These are phyloP conservation scores for Macrobrachium rosenbergii DNA, from an alignment of 1,140 invertebrate species.

Conservation along the genomic window DNA sequence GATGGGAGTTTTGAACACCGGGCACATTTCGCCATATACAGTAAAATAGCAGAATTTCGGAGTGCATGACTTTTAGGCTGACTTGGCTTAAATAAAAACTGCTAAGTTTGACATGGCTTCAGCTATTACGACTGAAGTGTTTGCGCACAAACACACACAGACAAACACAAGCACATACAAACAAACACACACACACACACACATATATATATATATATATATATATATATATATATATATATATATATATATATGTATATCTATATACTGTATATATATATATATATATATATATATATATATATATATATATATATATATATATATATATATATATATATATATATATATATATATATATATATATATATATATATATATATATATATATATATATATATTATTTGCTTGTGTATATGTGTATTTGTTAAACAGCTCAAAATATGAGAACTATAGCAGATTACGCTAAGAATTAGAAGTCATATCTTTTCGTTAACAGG, in stretches of 20 bases:
- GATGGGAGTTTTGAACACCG: no score
- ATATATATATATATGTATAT: no score
- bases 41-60: no score
- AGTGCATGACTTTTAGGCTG: no score
- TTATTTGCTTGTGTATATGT: not conserved
- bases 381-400: not conserved
- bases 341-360: constrained; percentile 22
- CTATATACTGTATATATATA: no score
- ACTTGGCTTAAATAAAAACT: not conserved
- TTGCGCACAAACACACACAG: not conserved
- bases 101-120: not conserved
- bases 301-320: not conserved
- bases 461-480: no score
- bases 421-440: no score
- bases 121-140: not conserved
- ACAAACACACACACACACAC: not conserved
- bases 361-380: constrained; percentile 6
- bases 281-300: no score
- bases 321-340: not conserved
- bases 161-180: no score
- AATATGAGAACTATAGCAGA: no score
- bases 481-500: no score
- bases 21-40: no score
- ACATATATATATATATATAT: constrained; percentile 10
- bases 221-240: not conserved